Conservation (phyloP, 1,140 invertebrate species). For the Nebria ingens region DNA sequence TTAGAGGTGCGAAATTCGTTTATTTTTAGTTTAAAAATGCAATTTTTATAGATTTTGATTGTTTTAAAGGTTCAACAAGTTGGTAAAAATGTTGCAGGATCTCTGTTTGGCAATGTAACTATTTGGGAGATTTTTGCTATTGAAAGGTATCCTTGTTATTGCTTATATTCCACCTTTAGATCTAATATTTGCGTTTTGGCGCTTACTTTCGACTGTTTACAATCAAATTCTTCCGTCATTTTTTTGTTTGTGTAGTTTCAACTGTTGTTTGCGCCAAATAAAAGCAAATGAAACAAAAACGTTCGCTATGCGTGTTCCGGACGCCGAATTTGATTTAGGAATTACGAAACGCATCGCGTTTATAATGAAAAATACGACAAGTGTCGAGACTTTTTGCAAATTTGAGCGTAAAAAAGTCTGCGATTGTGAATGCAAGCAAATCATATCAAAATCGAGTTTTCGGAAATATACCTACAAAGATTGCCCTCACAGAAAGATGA, state of each 20-base stretch:
- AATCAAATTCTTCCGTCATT: not conserved
- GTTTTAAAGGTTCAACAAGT: slow-evolving; percentile 22
- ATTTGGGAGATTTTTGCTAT: slow-evolving; percentile 23
- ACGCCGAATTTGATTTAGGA: slow-evolving; percentile 13
- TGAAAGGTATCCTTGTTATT: slow-evolving; percentile 20
- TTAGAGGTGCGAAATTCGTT: too few relatives aligned
- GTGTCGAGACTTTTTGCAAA: slow-evolving; percentile 14
- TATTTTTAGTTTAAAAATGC: too few relatives aligned
- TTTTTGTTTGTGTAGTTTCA: not conserved
- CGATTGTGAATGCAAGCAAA: slow-evolving; percentile 19
- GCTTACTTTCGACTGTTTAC: too few relatives aligned
- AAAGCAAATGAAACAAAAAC: slow-evolving; percentile 15
- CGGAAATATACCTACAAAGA: slow-evolving; percentile 18
- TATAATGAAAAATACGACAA: slow-evolving; percentile 19
- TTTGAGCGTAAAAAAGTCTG: slow-evolving; percentile 23
- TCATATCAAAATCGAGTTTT: slow-evolving; percentile 14
- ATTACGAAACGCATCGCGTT: slow-evolving; percentile 15
- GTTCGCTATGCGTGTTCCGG: slow-evolving; percentile 18
- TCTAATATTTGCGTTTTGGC: too few relatives aligned
- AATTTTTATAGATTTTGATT: too few relatives aligned
- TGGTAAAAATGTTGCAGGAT: slow-evolving; percentile 22
- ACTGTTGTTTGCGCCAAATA: slow-evolving; percentile 12
- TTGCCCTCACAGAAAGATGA: slow-evolving; percentile 23
- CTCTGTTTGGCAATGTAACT: slow-evolving; percentile 19
- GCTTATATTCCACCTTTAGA: too few relatives aligned